phyloP scores from a whole-genome alignment of 2,797 vertebrate genomes.

The Delichon dasypus region DNA sequence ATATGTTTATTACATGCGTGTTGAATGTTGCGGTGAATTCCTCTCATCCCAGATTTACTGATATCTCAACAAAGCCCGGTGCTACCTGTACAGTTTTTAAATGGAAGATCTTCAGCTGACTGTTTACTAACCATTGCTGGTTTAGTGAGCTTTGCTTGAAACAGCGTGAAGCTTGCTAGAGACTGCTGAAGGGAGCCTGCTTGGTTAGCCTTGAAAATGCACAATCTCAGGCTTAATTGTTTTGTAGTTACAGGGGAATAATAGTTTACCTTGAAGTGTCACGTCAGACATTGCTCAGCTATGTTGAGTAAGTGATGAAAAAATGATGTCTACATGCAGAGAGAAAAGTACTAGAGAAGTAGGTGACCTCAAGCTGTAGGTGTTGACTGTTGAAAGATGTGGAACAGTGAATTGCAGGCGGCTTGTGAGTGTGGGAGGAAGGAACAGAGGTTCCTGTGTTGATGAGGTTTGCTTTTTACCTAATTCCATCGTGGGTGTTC shows the following conservation, averaged over 20 bases:
- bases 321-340: neutral
- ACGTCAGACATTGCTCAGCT: neutral
- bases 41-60: neutral
- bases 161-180: fast-evolving
- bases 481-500: fast-evolving
- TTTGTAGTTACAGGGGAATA: fast-evolving
- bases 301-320: neutral
- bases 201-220: neutral
- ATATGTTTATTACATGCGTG: neutral
- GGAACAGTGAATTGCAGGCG: neutral
- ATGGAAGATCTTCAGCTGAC: neutral
- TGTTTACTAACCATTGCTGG: fast-evolving
- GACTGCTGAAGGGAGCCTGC: neutral
- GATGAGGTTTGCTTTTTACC: neutral
- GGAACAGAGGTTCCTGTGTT: neutral
- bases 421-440: neutral
- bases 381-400: neutral
- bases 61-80: neutral
- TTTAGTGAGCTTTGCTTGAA: neutral
- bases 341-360: neutral
- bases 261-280: neutral
- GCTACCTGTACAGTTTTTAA: neutral
- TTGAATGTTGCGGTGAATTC: neutral
- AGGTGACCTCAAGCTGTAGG: neutral
- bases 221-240: neutral